Evolutionary conservation across 37 sponge, comb jelly and placozoan species (phyloP), one percentile per base, ranked within the genome.

Genomic region (Chondrilla cf. caribensis): DNA sequence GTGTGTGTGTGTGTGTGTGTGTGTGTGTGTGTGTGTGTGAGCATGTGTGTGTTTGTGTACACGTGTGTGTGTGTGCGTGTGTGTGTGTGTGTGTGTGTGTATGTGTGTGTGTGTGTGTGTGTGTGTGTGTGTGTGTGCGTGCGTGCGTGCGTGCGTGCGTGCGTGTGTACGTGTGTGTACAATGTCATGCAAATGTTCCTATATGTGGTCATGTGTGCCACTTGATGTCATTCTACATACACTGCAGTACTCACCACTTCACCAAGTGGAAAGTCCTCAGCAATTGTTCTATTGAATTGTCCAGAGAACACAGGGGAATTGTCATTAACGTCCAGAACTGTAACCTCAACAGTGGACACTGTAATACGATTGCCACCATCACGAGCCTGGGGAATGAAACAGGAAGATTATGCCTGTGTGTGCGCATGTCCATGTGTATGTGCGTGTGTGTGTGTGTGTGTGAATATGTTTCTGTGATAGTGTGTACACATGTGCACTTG

Each of bases 181-280:
- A 29, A 62, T 62, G 5, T 4, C 64, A 62, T 62, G 15, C 29
- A 62, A 19, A 62, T n/a, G 29, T 62, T 11, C 17, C 17, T 55
- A 55, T 55, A 17, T 19, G 57, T 55, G 17, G 11, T 55, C 11
- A 55, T 55, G 17, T 55, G 57, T 55, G 11, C 11, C n/a, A n/a
- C n/a, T n/a, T n/a, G n/a, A n/a, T n/a, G n/a, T n/a, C n/a, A n/a
- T n/a, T n/a, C n/a, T n/a, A 19, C 57, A 55, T 55, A 55, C 17
- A 11, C 17, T 55, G 57, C 11, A 17, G 11, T 19, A 55, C 76
- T 1, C 18, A 73, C 76, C 76, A 39, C 43, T 9, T 73, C 25
- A 19, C 38, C 76, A 5, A 73, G 76, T 1, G 76, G 43, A 40
- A 73, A 73, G 43, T 39, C 40, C 44, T 73, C 76, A 25, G 42